phyloP scores from a whole-genome alignment of 2,113 vertebrate genomes.

The Cyprinodon brontotheroides region DNA sequence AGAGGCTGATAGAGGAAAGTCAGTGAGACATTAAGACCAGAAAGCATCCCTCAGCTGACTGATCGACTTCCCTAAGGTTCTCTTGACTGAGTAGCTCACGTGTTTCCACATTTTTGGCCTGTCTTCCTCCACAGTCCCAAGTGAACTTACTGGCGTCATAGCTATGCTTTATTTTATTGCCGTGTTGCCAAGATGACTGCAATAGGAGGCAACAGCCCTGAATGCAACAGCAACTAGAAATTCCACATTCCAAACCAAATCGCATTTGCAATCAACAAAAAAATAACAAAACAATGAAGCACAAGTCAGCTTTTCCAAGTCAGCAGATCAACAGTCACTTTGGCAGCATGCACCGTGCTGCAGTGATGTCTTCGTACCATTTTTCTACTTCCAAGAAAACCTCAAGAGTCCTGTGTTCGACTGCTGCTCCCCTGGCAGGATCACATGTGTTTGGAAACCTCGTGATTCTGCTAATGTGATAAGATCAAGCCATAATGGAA shows the following conservation, averaged over 20 bases:
- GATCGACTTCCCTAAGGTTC: constrained; percentile 28
- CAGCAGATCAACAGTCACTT: constrained; percentile 56
- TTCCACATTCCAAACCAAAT: constrained; percentile 67
- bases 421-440: constrained; percentile 28
- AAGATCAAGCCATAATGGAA: constrained; percentile 54
- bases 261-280: constrained; percentile 69
- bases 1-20: constrained; percentile 39
- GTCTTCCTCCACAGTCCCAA: constrained; percentile 41
- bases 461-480: constrained; percentile 55
- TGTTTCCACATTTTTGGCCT: constrained; percentile 40
- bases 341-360: constrained; percentile 32
- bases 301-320: constrained; percentile 50
- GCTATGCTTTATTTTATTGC: constrained; percentile 41
- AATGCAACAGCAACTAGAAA: constrained; percentile 36
- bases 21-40: constrained; percentile 47
- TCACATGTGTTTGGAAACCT: constrained; percentile 51
- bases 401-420: constrained; percentile 12
- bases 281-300: constrained; percentile 38
- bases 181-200: constrained; percentile 31
- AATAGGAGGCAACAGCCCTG: constrained; percentile 28
- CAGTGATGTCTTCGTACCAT: constrained; percentile 19
- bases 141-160: constrained; percentile 46
- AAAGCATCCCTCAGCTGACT: constrained; percentile 47
- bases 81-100: constrained; percentile 43
- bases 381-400: constrained; percentile 29